Percentiles rank a stretch among this genome's conserved stretches.
Conservation (phyloP, 2,113 vertebrate species). For the Polypterus bichir region DNA sequence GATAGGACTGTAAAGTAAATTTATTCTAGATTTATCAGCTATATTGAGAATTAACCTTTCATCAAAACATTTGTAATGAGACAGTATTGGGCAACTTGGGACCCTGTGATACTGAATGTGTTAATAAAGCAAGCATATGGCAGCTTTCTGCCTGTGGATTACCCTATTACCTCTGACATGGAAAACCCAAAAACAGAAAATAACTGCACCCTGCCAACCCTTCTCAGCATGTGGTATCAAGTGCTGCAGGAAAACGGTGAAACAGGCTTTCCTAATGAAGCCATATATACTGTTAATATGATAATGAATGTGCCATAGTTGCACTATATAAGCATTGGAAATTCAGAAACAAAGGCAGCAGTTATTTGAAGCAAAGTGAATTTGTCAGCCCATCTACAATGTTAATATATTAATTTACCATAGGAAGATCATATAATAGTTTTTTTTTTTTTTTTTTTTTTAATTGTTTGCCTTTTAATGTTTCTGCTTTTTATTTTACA, state of each 20-base stretch:
- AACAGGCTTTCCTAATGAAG: slow-evolving; percentile 9
- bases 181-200: neutral
- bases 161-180: neutral
- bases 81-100: neutral
- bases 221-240: slow-evolving; percentile 3
- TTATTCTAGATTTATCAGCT: slow-evolving; percentile 8
- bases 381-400: too few species aligned
- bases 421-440: too few species aligned
- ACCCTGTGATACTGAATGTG: neutral
- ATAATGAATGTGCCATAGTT: slow-evolving; percentile 1
- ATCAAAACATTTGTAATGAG: neutral
- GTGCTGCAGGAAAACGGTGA: neutral
- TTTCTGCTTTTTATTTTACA: too few species aligned
- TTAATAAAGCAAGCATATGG: neutral
- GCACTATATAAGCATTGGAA: too few species aligned
- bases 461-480: too few species aligned
- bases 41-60: slow-evolving; percentile 13
- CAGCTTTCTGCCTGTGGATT: neutral
- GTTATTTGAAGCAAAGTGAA: too few species aligned
- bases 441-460: too few species aligned
- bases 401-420: too few species aligned
- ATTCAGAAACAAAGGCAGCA: too few species aligned
- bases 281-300: slow-evolving; percentile 6
- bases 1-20: slow-evolving; percentile 5
- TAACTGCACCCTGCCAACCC: neutral